phyloP scores from a whole-genome alignment of 2,113 vertebrate genomes.

The Oxygymnocypris stewartii region DNA sequence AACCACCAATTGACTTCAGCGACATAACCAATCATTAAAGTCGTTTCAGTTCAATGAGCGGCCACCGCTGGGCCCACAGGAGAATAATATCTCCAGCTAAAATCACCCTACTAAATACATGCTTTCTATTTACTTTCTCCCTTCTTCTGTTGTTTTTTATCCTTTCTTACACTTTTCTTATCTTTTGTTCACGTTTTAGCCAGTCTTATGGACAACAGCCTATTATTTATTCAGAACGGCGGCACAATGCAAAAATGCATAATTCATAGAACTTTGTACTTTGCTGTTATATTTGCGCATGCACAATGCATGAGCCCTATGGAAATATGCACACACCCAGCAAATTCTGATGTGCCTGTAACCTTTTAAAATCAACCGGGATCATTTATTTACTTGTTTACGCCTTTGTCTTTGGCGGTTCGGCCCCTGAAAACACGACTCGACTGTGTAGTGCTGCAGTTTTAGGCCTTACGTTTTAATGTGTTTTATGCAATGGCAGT shows the following conservation, averaged over 20 bases:
- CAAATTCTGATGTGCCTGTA: conserved; percentile 61
- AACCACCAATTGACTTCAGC: conserved; percentile 78
- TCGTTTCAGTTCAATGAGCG: conserved; percentile 76
- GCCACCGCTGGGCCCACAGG: conserved; percentile 70
- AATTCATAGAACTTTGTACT: conserved; percentile 73
- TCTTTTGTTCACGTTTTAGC: conserved; percentile 59
- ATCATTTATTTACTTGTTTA: conserved; percentile 71
- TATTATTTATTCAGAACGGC: conserved; percentile 78
- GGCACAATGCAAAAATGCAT: conserved; percentile 76
- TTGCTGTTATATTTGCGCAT: conserved; percentile 65
- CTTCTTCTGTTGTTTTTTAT: conserved; percentile 30
- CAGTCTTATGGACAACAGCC: conserved; percentile 66
- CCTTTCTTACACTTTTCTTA: conserved; percentile 63
- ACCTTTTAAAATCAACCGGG: conserved; percentile 69
- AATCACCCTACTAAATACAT: conserved; percentile 56
- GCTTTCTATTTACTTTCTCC: conserved; percentile 58
- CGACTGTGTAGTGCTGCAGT: conserved; percentile 62
- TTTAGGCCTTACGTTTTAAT: conserved; percentile 35
- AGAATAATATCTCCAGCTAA: conserved; percentile 67
- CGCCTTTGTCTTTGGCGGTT: conserved; percentile 67
- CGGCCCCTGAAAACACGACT: conserved; percentile 56
- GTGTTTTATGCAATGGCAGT: conserved; percentile 21
- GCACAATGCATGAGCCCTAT: conserved; percentile 75
- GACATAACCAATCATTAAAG: conserved; percentile 76
- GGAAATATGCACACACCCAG: conserved; percentile 71